Conservation (phyloP, 2,888 invertebrate genomes). For the Agrilus cyanescens region DNA sequence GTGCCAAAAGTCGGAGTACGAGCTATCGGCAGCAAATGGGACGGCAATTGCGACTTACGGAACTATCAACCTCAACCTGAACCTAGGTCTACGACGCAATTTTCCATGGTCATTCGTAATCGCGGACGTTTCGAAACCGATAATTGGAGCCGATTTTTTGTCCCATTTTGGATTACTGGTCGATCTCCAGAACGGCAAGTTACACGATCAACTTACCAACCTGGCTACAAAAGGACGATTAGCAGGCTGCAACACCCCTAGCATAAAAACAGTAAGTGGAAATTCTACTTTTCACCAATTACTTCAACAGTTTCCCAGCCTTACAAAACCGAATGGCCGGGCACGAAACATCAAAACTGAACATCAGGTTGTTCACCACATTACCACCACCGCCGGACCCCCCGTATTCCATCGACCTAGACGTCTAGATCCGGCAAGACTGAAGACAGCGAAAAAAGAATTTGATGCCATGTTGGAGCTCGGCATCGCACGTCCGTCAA, state of each 20-base stretch:
- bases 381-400: too few relatives aligned
- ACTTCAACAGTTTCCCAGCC: too few relatives aligned
- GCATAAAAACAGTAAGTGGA: too few relatives aligned
- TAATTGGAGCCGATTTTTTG: conserved; percentile 27
- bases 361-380: too few relatives aligned
- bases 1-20: conserved; percentile 15
- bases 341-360: too few relatives aligned
- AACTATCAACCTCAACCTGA: conserved; percentile 13
- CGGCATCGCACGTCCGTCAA: too few relatives aligned
- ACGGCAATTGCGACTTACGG: conserved; percentile 24
- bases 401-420: too few relatives aligned
- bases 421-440: too few relatives aligned
- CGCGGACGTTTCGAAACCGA: conserved; percentile 24
- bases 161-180: conserved; percentile 22
- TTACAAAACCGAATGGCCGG: too few relatives aligned
- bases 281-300: too few relatives aligned
- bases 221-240: background rate
- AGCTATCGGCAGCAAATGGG: conserved; percentile 25
- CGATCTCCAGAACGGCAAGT: conserved; percentile 16
- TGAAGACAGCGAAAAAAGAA: too few relatives aligned
- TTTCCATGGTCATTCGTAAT: conserved; percentile 25
- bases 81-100: conserved; percentile 22
- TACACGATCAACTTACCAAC: conserved; percentile 13
- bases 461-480: too few relatives aligned
- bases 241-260: background rate